Evolutionary conservation across 2,888 invertebrate genomes (phyloP).

Genomic region (Mythimna loreyi): DNA sequence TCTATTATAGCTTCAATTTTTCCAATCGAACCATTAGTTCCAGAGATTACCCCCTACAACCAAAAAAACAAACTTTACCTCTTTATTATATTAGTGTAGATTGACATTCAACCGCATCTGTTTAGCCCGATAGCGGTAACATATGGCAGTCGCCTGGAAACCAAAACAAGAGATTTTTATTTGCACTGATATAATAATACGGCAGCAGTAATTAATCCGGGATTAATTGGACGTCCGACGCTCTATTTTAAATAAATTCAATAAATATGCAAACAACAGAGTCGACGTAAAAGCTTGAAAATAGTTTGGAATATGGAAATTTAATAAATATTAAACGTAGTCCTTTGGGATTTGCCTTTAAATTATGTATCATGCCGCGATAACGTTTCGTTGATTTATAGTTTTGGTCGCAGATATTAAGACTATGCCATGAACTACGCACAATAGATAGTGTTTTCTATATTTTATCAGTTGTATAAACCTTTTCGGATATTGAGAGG

Average conservation of each 20-base stretch:
- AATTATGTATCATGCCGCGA: constrained; percentile 43
- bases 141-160: neutral
- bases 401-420: constrained; percentile 13
- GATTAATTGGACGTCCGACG: constrained; percentile 45
- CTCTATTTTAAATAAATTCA: constrained; percentile 66
- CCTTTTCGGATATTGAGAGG: neutral
- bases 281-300: constrained; percentile 67
- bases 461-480: neutral
- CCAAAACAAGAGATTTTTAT: constrained; percentile 16
- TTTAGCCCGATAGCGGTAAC: neutral
- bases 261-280: constrained; percentile 72
- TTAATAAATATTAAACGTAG: constrained; percentile 66
- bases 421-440: neutral
- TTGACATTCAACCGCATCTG: neutral
- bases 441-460: neutral
- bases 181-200: constrained; percentile 12
- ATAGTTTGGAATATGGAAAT: constrained; percentile 72
- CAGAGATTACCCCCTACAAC: too few species aligned
- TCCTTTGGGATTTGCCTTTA: constrained; percentile 55
- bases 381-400: constrained; percentile 42
- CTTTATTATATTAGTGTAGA: too few species aligned
- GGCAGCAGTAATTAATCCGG: constrained; percentile 28
- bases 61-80: too few species aligned
- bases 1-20: too few species aligned
- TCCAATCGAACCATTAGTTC: too few species aligned